A percentile compares a stretch with the other conserved stretches of the same genome.
Evolutionary conservation across 2,888 invertebrate species (phyloP).

Genomic region (Gibbula magus): DNA sequence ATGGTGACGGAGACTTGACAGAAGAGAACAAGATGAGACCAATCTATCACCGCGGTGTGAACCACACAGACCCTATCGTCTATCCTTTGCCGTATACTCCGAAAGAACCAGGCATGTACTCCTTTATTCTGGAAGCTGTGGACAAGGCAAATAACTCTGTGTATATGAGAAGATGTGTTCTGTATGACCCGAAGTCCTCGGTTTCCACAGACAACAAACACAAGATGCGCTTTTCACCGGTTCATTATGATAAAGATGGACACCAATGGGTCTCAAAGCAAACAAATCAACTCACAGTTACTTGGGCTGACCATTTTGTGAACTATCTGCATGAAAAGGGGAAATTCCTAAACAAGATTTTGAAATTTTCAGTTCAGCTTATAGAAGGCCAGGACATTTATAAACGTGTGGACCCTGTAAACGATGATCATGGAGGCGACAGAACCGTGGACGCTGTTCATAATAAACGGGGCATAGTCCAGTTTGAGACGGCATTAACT

Average conservation of each 20-base stretch:
- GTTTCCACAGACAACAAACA: slow-evolving; percentile 31
- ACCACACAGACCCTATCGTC: slow-evolving; percentile 1
- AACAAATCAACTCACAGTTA: slow-evolving; percentile 29
- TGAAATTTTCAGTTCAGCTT: slow-evolving; percentile 40
- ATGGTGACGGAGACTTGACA: slow-evolving; percentile 28
- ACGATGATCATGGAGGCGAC: slow-evolving; percentile 45
- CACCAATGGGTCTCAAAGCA: slow-evolving; percentile 43
- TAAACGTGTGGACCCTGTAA: neutral
- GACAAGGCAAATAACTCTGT: slow-evolving; percentile 58
- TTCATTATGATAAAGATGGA: slow-evolving; percentile 38
- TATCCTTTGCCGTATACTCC: slow-evolving; percentile 31
- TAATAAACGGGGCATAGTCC: slow-evolving; percentile 48
- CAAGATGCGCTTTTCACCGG: slow-evolving; percentile 38
- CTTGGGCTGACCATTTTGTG: slow-evolving; percentile 46
- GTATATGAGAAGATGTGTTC: slow-evolving; percentile 45
- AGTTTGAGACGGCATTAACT: slow-evolving; percentile 29
- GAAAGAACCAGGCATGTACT: slow-evolving; percentile 47
- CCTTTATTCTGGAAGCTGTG: slow-evolving; percentile 46
- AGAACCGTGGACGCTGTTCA: slow-evolving; percentile 40
- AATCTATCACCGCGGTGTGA: slow-evolving; percentile 12
- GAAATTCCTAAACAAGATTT: slow-evolving; percentile 37
- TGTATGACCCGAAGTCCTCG: slow-evolving; percentile 47
- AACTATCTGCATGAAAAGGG: slow-evolving; percentile 44
- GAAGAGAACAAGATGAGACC: slow-evolving; percentile 32
- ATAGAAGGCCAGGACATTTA: neutral